Percentiles rank a stretch among this genome's conserved stretches.
Evolutionary conservation across 2,888 invertebrate species (phyloP).

Genomic region (Ormia ochracea): DNA sequence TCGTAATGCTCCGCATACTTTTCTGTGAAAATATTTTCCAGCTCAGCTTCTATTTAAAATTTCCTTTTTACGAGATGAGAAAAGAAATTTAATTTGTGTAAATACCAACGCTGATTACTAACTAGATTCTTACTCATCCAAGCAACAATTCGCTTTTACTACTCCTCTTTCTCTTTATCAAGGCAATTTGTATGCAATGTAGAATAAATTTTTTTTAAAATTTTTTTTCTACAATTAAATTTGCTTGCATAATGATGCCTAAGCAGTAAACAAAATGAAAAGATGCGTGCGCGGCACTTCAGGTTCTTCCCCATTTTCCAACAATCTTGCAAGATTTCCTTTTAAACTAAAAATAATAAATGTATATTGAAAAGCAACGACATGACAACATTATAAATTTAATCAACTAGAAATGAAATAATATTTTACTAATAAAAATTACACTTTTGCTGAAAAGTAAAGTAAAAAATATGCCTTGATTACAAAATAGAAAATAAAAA

Average conservation of each 20-base stretch:
- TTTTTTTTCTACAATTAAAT: constrained; percentile 44
- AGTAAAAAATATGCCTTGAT: too few relatives aligned
- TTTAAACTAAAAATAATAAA: background rate
- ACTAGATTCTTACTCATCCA: constrained; percentile 35
- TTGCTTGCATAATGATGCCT: constrained; percentile 42
- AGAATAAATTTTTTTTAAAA: constrained; percentile 45
- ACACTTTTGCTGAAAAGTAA: too few relatives aligned
- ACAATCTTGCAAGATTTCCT: background rate
- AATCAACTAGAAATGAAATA: background rate
- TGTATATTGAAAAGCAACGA: background rate
- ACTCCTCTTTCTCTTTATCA: constrained; percentile 18
- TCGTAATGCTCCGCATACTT: constrained; percentile 26
- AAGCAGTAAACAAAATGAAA: background rate
- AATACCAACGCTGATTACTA: constrained; percentile 56
- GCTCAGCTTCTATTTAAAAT: constrained; percentile 13
- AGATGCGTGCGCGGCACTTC: background rate
- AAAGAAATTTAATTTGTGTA: constrained; percentile 47
- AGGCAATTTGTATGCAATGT: constrained; percentile 41
- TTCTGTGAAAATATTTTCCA: background rate
- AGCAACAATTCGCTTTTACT: background rate
- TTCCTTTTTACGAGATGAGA: background rate
- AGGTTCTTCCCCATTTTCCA: background rate
- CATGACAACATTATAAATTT: background rate
- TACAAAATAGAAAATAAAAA: too few relatives aligned
- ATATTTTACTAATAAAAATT: background rate